A percentile compares a stretch with the other conserved stretches of the same genome.
phyloP scores from a whole-genome alignment of 1,140 invertebrate species.

The Bombyx mandarina region DNA sequence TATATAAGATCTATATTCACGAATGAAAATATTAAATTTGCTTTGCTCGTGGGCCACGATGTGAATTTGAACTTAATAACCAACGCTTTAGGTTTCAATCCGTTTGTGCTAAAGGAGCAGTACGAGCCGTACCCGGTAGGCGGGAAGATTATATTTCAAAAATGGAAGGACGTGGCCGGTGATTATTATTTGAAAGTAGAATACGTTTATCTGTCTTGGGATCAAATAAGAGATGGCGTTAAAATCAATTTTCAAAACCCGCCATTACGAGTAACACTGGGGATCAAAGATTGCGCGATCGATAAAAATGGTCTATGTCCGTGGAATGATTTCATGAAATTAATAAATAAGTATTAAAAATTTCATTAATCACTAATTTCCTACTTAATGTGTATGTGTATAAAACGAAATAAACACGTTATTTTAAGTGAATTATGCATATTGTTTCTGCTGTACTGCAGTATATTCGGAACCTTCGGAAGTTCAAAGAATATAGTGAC shows the following conservation, averaged over 20 bases:
- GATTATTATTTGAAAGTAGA: constrained; percentile 38
- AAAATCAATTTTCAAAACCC: constrained; percentile 23
- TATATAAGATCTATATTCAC: constrained; percentile 33
- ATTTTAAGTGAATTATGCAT: too few relatives aligned
- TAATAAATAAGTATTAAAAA: constrained; percentile 3
- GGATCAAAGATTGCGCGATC: constrained; percentile 32
- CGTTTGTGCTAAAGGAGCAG: constrained; percentile 26
- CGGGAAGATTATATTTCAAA: constrained; percentile 57
- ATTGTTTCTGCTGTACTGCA: too few relatives aligned
- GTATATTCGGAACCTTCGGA: too few relatives aligned
- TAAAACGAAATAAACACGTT: too few relatives aligned
- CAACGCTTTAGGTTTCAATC: constrained; percentile 24
- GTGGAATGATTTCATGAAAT: constrained; percentile 36
- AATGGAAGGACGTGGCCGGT: constrained; percentile 30
- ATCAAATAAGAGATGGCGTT: constrained; percentile 32
- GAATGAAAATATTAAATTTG: constrained; percentile 24
- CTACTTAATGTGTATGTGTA: not conserved
- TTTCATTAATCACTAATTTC: too few relatives aligned
- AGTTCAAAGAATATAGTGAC: too few relatives aligned
- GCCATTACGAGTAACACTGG: constrained; percentile 27
- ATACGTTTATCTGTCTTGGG: constrained; percentile 43
- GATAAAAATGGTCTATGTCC: constrained; percentile 37
- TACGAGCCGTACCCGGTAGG: constrained; percentile 44
- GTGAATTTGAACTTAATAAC: constrained; percentile 31
- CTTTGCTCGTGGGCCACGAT: constrained; percentile 29